phyloP scores from a whole-genome alignment of 1,140 invertebrate species.

The Sogatella furcifera region DNA sequence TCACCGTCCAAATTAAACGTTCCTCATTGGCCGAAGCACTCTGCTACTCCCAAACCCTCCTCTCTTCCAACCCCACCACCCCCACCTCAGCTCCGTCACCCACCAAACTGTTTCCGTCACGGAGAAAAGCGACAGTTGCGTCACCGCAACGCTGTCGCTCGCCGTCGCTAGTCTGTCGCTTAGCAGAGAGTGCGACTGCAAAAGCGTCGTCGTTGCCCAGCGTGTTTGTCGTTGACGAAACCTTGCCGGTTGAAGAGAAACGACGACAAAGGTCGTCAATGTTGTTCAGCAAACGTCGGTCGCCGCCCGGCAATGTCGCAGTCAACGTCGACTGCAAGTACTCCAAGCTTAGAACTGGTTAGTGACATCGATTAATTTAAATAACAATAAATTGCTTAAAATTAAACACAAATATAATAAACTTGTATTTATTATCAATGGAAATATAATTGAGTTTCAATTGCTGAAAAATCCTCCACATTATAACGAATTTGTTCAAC shows the following conservation, averaged over 20 bases:
- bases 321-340: not conserved
- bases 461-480: too few relatives aligned
- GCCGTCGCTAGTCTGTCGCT: not conserved
- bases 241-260: not conserved
- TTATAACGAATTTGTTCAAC: too few relatives aligned
- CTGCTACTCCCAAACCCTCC: constrained; percentile 1
- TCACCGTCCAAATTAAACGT: not conserved
- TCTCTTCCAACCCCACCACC: not conserved
- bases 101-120: not conserved
- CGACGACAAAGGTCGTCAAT: not conserved
- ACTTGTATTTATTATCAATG: too few relatives aligned
- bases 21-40: constrained; percentile 4
- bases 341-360: constrained; percentile 21
- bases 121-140: too few relatives aligned
- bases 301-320: not conserved
- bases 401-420: too few relatives aligned
- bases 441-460: too few relatives aligned
- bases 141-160: too few relatives aligned
- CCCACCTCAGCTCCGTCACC: not conserved
- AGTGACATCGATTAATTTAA: too few relatives aligned
- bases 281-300: not conserved
- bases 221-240: constrained; percentile 38
- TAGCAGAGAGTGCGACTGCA: not conserved
- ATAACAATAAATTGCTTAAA: too few relatives aligned
- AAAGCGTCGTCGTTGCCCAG: constrained; percentile 34